These are phyloP conservation scores for Caenorhabditis latens DNA, from an alignment of 1,140 invertebrate species.

Conservation along the genomic window DNA sequence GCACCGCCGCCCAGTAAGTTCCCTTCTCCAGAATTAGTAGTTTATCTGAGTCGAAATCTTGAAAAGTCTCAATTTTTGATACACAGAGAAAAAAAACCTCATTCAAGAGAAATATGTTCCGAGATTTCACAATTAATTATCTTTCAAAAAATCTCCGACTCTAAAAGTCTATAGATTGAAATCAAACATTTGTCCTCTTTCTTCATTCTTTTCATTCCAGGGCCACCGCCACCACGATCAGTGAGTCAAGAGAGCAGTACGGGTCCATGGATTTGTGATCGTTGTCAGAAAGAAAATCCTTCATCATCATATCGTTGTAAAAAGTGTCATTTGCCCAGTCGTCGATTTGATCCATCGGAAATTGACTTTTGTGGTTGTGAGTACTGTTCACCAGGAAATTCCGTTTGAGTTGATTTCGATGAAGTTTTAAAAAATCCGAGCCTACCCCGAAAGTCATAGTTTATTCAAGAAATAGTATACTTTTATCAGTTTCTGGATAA, in stretches of 20 bases:
- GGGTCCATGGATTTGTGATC: conserved; percentile 22
- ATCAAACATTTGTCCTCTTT: background rate
- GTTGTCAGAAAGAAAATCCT: background rate
- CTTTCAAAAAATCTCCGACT: background rate
- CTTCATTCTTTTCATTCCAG: background rate
- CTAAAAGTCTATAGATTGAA: background rate
- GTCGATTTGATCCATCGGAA: conserved; percentile 33
- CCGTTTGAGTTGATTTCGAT: background rate
- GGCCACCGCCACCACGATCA: conserved; percentile 22
- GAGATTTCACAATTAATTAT: background rate
- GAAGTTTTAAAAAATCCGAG: too few species aligned
- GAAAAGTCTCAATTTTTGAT: too few species aligned
- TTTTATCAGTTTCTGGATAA: too few species aligned
- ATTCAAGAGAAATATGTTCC: too few species aligned
- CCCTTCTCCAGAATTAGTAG: too few species aligned
- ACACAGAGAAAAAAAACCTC: too few species aligned
- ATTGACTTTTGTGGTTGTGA: conserved; percentile 42
- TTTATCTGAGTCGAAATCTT: too few species aligned
- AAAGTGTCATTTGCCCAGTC: conserved; percentile 14
- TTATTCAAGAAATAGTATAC: too few species aligned
- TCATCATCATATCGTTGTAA: background rate
- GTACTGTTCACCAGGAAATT: conserved; percentile 5
- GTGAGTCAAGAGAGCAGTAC: conserved; percentile 9
- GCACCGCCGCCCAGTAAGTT: background rate
- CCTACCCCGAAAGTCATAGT: too few species aligned